These are phyloP conservation scores for Labeo calbasu DNA, from an alignment of 2,797 vertebrate genomes.

Conservation along the genomic window DNA sequence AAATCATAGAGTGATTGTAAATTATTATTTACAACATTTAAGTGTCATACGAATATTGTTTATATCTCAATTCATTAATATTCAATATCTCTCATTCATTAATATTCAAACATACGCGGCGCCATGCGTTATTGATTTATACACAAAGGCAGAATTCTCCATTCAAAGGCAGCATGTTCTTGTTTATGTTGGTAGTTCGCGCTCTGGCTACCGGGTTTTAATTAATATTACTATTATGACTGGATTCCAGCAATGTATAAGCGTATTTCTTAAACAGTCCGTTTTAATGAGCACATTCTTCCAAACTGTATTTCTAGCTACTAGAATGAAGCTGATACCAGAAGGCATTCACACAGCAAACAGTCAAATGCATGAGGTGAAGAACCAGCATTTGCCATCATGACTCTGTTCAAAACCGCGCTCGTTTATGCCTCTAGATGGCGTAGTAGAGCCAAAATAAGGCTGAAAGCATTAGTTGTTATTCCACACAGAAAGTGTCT, in stretches of 20 bases:
- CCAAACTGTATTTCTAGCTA: background rate
- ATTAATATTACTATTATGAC: background rate
- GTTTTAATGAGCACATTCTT: background rate
- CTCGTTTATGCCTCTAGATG: conserved; percentile 85
- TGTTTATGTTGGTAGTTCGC: conserved; percentile 39
- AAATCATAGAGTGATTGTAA: background rate
- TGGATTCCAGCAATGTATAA: background rate
- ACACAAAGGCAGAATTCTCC: conserved; percentile 26
- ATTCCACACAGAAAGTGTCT: conserved; percentile 44
- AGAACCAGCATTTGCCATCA: conserved; percentile 6
- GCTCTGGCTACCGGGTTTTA: background rate
- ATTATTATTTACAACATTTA: background rate
- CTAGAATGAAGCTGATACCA: background rate
- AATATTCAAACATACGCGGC: background rate
- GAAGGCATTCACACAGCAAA: conserved; percentile 16
- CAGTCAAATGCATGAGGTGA: conserved; percentile 19
- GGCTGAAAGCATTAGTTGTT: conserved; percentile 44
- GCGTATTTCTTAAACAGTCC: background rate
- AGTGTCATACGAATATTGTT: background rate
- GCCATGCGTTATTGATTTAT: background rate
- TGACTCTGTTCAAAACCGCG: background rate
- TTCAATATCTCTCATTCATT: background rate
- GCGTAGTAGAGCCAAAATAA: conserved; percentile 88
- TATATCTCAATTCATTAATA: no score
- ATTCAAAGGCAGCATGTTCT: conserved; percentile 41